Evolutionary conservation across 1,140 invertebrate genomes (phyloP).

Genomic region (Drosophila cardini): DNA sequence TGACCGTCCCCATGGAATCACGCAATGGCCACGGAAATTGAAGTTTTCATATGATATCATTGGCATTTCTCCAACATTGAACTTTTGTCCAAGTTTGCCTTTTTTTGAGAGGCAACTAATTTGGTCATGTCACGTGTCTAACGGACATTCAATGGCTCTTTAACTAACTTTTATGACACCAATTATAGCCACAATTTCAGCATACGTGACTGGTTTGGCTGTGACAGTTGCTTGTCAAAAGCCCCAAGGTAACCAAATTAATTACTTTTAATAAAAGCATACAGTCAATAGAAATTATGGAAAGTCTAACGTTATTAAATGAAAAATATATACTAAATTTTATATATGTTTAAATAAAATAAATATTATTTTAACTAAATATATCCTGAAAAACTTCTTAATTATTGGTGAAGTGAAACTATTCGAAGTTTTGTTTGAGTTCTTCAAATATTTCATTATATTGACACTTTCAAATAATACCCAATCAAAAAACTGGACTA

Average conservation of each 20-base stretch:
- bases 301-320: no score
- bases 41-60: conserved; percentile 30
- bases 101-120: conserved; percentile 48
- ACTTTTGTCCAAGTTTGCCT: conserved; percentile 45
- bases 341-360: no score
- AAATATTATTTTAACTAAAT: no score
- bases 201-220: neutral
- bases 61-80: conserved; percentile 15
- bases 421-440: no score
- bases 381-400: no score
- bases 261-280: conserved; percentile 7
- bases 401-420: no score
- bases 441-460: no score
- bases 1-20: conserved; percentile 28
- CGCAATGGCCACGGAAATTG: conserved; percentile 56
- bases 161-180: conserved; percentile 81
- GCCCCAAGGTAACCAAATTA: conserved; percentile 10
- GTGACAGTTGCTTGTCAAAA: neutral
- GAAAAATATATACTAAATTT: no score
- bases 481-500: no score
- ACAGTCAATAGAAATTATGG: no score
- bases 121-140: conserved; percentile 66
- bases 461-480: no score
- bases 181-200: conserved; percentile 58
- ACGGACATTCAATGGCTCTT: conserved; percentile 67